These are phyloP conservation scores for Dromiciops gliroides DNA, from an alignment of 2,113 vertebrate genomes.

Conservation along the genomic window DNA sequence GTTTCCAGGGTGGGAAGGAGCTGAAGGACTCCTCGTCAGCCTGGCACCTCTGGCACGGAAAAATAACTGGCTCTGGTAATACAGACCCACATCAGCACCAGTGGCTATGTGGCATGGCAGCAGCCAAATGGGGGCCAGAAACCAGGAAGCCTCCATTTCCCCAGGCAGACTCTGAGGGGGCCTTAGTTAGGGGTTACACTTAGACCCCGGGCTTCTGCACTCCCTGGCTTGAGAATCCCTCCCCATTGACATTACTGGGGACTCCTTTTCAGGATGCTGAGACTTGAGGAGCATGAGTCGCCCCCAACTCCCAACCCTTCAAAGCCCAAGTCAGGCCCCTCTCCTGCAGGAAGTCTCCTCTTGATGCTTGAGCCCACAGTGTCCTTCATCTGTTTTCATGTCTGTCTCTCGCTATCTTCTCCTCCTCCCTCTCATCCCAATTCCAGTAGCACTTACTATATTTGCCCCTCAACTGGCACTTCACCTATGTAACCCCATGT, in stretches of 20 bases:
- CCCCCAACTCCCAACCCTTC: not conserved
- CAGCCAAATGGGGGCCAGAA: not conserved
- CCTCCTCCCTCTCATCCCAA: not conserved
- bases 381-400: not conserved
- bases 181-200: not conserved
- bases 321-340: not conserved
- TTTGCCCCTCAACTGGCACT: not conserved
- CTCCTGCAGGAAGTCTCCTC: not conserved
- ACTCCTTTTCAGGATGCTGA: not conserved
- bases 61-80: not conserved
- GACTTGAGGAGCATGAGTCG: not conserved
- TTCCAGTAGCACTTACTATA: not conserved
- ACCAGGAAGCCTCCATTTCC: not conserved
- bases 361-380: too few relatives aligned
- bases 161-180: not conserved
- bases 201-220: not conserved
- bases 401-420: not conserved
- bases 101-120: not conserved
- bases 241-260: not conserved
- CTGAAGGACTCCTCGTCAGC: not conserved
- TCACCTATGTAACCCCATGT: not conserved
- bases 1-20: not conserved
- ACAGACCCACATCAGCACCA: too few relatives aligned
- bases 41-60: slow-evolving; percentile 10
- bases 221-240: not conserved